Evolutionary conservation across 30 jellyfish, hydroid and myxozoan genomes (phyloP).

Genomic region (Phacellophora camtschatica): DNA sequence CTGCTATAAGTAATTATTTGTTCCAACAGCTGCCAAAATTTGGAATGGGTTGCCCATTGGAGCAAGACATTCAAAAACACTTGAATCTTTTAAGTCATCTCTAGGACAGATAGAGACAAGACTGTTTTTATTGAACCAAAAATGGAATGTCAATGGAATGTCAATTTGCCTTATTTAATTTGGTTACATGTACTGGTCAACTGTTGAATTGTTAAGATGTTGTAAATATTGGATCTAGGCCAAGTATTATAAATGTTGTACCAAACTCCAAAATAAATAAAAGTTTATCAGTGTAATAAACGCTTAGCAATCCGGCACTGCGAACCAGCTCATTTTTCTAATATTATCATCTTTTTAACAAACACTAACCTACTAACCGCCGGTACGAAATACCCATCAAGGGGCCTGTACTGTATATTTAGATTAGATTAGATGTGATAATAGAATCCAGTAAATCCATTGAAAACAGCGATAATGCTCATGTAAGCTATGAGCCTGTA

Average conservation of each 20-base stretch:
- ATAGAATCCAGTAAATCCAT: too few species aligned
- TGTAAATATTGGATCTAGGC: background rate
- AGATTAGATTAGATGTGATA: too few species aligned
- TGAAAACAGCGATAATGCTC: too few species aligned
- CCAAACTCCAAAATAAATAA: background rate
- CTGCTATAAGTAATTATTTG: constrained; percentile 9
- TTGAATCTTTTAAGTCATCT: constrained; percentile 1
- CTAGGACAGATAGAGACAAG: background rate
- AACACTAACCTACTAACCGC: too few species aligned
- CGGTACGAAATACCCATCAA: too few species aligned
- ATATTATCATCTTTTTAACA: too few species aligned
- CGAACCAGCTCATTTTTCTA: too few species aligned
- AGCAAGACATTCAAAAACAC: background rate
- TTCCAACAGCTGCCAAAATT: constrained; percentile 2
- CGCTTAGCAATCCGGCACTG: too few species aligned
- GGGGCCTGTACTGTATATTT: too few species aligned
- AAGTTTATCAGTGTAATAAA: too few species aligned
- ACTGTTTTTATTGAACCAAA: background rate
- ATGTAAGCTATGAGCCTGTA: too few species aligned
- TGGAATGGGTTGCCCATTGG: background rate
- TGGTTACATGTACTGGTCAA: background rate
- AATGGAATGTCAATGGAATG: background rate
- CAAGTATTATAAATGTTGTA: background rate
- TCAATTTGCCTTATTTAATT: background rate
- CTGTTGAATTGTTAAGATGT: background rate